Percentiles rank a stretch among this genome's conserved stretches.
These are phyloP conservation scores for Drepanosiphum platanoidis DNA, from an alignment of 2,888 invertebrate species.

Conservation along the genomic window DNA sequence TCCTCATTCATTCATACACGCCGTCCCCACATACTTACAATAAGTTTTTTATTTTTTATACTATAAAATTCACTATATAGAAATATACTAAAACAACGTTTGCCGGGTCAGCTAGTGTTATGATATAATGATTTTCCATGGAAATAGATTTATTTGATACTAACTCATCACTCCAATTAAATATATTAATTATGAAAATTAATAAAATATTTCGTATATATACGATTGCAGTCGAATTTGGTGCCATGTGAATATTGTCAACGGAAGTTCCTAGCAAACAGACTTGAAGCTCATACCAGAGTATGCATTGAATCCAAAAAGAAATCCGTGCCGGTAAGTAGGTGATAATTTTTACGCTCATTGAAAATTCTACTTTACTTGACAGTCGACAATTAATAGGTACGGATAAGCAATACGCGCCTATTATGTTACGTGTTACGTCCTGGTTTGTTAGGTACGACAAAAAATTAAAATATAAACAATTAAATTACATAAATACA, in stretches of 20 bases:
- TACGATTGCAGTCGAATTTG: slow-evolving; percentile 67
- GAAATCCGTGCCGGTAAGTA: slow-evolving; percentile 32
- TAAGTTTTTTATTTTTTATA: no score
- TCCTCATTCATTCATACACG: background rate
- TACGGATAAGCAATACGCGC: background rate
- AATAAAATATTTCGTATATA: background rate
- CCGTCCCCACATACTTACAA: no score
- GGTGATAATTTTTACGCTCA: background rate
- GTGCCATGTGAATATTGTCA: slow-evolving; percentile 75
- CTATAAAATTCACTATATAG: no score
- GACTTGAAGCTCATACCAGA: slow-evolving; percentile 73
- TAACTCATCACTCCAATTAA: background rate
- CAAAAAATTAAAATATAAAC: background rate
- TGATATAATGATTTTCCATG: background rate
- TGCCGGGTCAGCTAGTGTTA: no score
- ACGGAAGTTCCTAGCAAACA: slow-evolving; percentile 76
- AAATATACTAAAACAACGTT: no score
- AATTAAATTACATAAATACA: background rate
- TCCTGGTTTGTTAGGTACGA: no score
- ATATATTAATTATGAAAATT: background rate
- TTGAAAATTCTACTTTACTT: background rate
- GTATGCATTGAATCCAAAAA: slow-evolving; percentile 63
- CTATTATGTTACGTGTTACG: background rate
- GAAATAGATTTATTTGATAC: background rate
- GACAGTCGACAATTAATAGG: background rate